These are phyloP conservation scores for Gymnocheta viridis DNA, from an alignment of 2,888 invertebrate genomes.

Conservation along the genomic window DNA sequence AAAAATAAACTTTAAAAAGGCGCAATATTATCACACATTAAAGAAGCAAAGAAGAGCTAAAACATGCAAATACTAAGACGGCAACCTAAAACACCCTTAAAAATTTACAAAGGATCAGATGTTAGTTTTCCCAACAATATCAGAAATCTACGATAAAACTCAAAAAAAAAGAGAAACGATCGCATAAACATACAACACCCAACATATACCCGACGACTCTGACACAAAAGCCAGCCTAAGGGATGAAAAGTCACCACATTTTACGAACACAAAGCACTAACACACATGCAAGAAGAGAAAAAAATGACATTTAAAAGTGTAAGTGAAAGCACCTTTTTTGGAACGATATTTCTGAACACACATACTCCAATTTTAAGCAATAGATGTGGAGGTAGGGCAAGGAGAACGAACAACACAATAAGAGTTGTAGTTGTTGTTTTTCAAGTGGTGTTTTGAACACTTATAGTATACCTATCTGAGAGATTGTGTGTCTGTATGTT, in stretches of 20 bases:
- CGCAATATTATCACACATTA: slow-evolving; percentile 66
- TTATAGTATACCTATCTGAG: slow-evolving; percentile 13
- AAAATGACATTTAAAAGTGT: slow-evolving; percentile 43
- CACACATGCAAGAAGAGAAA: slow-evolving; percentile 1
- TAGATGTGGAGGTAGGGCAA: slow-evolving; percentile 31
- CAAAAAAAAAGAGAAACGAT: slow-evolving; percentile 54
- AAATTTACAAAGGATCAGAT: slow-evolving; percentile 76
- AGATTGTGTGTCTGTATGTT: slow-evolving; percentile 21
- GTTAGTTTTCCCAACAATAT: slow-evolving; percentile 80
- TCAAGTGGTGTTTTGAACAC: slow-evolving; percentile 56
- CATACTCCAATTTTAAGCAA: slow-evolving; percentile 9
- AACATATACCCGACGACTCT: slow-evolving; percentile 56
- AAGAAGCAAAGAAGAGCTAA: not conserved
- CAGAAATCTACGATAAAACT: slow-evolving; percentile 26
- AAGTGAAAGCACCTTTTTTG: slow-evolving; percentile 64
- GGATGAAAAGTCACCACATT: slow-evolving; percentile 79
- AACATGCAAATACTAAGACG: not conserved
- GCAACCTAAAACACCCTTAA: slow-evolving; percentile 55
- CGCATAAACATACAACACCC: slow-evolving; percentile 65
- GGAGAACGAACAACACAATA: slow-evolving; percentile 50
- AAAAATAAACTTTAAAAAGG: slow-evolving; percentile 50
- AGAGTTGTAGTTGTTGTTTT: slow-evolving; percentile 50
- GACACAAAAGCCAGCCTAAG: slow-evolving; percentile 74
- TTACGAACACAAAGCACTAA: slow-evolving; percentile 58
- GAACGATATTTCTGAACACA: slow-evolving; percentile 37